Evolutionary conservation across 2,113 vertebrate genomes (phyloP).

Genomic region (Morone chrysops): DNA sequence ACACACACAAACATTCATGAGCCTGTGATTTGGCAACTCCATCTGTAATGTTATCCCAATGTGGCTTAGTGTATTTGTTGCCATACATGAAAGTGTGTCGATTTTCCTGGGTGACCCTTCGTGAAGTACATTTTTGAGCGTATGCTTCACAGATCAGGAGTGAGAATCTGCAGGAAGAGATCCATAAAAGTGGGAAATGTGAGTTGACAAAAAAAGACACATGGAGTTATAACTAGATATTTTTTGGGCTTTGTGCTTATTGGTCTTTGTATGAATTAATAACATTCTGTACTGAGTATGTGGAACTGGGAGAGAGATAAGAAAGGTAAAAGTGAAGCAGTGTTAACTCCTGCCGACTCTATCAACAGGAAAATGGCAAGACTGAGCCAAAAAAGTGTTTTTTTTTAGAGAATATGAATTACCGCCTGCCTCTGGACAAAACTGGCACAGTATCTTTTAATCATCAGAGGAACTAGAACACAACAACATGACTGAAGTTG

Average conservation of each 20-base stretch:
- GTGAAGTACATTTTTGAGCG: conserved; percentile 19
- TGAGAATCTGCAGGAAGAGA: not conserved
- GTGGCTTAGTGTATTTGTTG: not conserved
- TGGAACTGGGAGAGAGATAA: conserved; percentile 1
- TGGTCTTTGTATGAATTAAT: conserved; percentile 43
- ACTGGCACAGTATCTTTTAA: conserved; percentile 59
- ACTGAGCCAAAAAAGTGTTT: conserved; percentile 26
- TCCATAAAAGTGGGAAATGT: conserved; percentile 8
- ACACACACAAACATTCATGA: not conserved
- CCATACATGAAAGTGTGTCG: conserved; percentile 56
- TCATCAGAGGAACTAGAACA: conserved; percentile 53
- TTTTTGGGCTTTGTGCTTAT: conserved; percentile 12
- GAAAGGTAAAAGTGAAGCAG: conserved; percentile 15
- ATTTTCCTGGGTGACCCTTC: conserved; percentile 63
- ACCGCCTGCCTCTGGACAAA: conserved; percentile 51
- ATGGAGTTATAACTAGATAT: not conserved
- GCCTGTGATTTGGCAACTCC: not conserved
- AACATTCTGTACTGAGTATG: not conserved
- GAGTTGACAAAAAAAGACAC: not conserved
- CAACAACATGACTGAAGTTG: conserved; percentile 39
- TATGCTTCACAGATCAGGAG: conserved; percentile 18
- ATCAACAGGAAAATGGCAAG: conserved; percentile 13
- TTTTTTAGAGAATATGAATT: conserved; percentile 59
- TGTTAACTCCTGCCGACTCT: conserved; percentile 28
- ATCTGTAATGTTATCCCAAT: conserved; percentile 9